These are phyloP conservation scores for Percopsis omiscomaycus DNA, from an alignment of 2,797 vertebrate genomes.

Conservation along the genomic window DNA sequence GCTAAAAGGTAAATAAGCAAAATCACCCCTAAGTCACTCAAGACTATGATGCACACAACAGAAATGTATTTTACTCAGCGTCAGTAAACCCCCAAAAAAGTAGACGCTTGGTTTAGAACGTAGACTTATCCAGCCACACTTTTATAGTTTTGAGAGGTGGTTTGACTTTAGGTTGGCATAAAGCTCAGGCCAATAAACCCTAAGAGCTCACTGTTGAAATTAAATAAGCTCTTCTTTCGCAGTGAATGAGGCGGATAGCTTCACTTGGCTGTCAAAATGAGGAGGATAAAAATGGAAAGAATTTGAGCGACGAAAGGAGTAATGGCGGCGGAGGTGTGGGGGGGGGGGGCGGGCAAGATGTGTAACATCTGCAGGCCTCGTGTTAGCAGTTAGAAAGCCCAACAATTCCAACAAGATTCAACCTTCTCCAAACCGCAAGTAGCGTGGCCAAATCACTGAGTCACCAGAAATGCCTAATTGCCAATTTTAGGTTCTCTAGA, in stretches of 20 bases:
- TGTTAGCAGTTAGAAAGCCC: conserved; percentile 42
- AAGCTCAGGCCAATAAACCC: conserved; percentile 52
- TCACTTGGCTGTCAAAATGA: background rate
- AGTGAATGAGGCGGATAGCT: conserved; percentile 35
- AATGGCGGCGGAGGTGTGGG: conserved; percentile 20
- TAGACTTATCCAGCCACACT: conserved; percentile 7
- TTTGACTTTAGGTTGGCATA: conserved; percentile 52
- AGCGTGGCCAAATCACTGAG: conserved; percentile 10
- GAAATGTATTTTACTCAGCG: conserved; percentile 4
- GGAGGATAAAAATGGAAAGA: background rate
- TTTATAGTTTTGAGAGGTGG: conserved; percentile 30
- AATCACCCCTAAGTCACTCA: conserved; percentile 1
- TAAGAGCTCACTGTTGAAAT: conserved; percentile 41
- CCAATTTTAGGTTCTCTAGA: conserved; percentile 4
- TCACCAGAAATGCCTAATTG: conserved; percentile 19
- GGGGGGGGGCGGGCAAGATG: conserved; percentile 8
- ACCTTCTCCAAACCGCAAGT: conserved; percentile 8
- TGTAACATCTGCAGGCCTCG: conserved; percentile 46
- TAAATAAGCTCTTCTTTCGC: conserved; percentile 47
- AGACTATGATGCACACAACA: conserved; percentile 9
- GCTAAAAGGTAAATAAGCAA: conserved; percentile 3
- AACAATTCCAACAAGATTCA: conserved; percentile 33
- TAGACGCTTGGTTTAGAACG: conserved; percentile 24
- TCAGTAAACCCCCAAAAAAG: conserved; percentile 31
- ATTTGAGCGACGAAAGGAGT: conserved; percentile 13